phyloP scores from a whole-genome alignment of 2,888 invertebrate genomes.

The Tanypteryx hageni region DNA sequence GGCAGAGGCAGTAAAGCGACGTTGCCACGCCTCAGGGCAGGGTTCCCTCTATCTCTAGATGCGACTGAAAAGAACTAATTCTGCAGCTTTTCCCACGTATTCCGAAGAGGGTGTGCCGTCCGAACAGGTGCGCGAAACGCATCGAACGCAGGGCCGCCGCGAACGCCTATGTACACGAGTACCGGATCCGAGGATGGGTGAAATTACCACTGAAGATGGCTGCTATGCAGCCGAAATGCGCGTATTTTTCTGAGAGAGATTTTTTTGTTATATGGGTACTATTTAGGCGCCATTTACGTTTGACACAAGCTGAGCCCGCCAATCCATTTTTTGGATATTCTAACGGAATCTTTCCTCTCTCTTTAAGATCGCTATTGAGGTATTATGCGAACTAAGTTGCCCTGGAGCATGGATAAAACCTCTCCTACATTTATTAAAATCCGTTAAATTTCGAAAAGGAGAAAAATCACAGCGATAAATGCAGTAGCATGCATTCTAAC shows the following conservation, averaged over 20 bases:
- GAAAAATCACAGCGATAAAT: no score
- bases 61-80: conserved; percentile 18
- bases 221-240: not conserved
- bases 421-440: no score
- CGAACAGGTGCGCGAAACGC: not conserved
- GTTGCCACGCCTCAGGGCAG: not conserved
- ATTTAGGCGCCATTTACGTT: no score
- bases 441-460: no score
- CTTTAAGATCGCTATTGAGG: no score
- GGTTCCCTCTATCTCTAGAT: not conserved
- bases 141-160: not conserved
- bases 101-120: not conserved
- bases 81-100: conserved; percentile 4
- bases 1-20: not conserved
- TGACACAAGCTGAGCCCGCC: no score
- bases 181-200: not conserved
- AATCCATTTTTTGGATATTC: no score
- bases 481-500: no score
- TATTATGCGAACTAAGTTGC: no score
- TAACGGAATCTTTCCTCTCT: no score
- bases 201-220: not conserved
- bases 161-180: not conserved
- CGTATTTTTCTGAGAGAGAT: not conserved
- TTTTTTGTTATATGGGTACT: no score
- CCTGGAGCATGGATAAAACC: no score